These are phyloP conservation scores for Heliconius charithonia DNA, from an alignment of 2,888 invertebrate species.

Conservation along the genomic window DNA sequence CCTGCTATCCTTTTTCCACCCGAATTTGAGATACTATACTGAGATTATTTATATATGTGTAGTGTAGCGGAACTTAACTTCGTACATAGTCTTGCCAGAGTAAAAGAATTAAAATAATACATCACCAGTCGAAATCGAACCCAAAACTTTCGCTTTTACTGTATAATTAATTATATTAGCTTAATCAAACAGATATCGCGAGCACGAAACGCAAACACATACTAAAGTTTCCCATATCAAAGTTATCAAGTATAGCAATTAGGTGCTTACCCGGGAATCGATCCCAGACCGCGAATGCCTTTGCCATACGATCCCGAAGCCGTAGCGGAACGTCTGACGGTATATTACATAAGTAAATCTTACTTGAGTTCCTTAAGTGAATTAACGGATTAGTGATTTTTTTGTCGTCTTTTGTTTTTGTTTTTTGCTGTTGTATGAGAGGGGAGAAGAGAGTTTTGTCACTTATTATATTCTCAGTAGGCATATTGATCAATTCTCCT, in stretches of 20 bases:
- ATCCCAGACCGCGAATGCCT: conserved; percentile 40
- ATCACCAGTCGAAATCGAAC: not conserved
- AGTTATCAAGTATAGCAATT: conserved; percentile 36
- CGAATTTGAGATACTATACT: too few relatives aligned
- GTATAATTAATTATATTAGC: not conserved
- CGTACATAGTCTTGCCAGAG: too few relatives aligned
- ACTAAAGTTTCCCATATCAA: conserved; percentile 19
- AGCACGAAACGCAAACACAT: not conserved
- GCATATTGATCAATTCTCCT: not conserved
- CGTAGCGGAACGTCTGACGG: conserved; percentile 50
- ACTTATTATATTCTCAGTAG: not conserved
- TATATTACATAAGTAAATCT: conserved; percentile 38
- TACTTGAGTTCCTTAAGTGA: conserved; percentile 26
- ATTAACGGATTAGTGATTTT: conserved; percentile 15
- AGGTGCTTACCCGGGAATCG: conserved; percentile 35
- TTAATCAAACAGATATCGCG: not conserved
- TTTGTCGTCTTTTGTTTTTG: not conserved
- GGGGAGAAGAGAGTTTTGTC: too few relatives aligned
- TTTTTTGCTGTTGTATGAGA: not conserved
- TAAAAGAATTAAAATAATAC: too few relatives aligned
- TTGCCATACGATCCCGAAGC: conserved; percentile 61
- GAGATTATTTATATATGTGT: too few relatives aligned
- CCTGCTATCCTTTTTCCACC: too few relatives aligned
- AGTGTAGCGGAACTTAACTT: too few relatives aligned
- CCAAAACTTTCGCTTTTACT: not conserved